Conservation (phyloP, 2,888 invertebrate genomes). For the Eilema griseolum region DNA sequence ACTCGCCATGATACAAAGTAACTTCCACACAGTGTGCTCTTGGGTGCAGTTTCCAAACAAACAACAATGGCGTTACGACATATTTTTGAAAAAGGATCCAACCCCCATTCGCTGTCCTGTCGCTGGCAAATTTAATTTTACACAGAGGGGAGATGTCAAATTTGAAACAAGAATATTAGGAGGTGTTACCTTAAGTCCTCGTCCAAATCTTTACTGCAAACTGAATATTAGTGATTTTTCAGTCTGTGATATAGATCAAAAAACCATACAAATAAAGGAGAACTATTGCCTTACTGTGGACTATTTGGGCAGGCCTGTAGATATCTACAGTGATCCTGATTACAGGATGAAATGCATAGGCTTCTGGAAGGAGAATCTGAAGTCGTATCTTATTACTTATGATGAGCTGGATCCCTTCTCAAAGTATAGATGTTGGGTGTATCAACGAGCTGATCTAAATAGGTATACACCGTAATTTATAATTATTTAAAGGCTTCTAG, state of each 20-base stretch:
- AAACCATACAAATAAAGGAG: constrained; percentile 97
- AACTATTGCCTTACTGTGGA: constrained; percentile 99
- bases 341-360: constrained; percentile 99
- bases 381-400: constrained; percentile 97
- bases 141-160: constrained; percentile 95
- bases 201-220: constrained; percentile 97
- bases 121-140: constrained; percentile 98
- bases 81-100: constrained; percentile 95
- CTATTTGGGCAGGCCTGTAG: constrained; percentile 96
- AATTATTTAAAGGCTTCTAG: no score
- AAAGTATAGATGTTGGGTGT: constrained; percentile 99
- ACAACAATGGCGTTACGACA: constrained; percentile 95
- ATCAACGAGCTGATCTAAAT: constrained; percentile 97
- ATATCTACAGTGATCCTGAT: constrained; percentile 98
- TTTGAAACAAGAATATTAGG: constrained; percentile 98
- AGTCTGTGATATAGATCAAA: constrained; percentile 98
- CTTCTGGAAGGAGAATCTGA: constrained; percentile 98
- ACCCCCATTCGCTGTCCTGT: constrained; percentile 97
- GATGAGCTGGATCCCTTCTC: constrained; percentile 98
- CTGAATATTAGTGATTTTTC: constrained; percentile 98
- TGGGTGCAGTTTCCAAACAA: constrained; percentile 97
- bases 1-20: constrained; percentile 94
- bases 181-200: constrained; percentile 97
- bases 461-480: constrained; percentile 75
- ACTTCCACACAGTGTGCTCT: constrained; percentile 97